Conservation (phyloP, 2,888 invertebrate genomes). For the Meiosimyza platycephala region DNA sequence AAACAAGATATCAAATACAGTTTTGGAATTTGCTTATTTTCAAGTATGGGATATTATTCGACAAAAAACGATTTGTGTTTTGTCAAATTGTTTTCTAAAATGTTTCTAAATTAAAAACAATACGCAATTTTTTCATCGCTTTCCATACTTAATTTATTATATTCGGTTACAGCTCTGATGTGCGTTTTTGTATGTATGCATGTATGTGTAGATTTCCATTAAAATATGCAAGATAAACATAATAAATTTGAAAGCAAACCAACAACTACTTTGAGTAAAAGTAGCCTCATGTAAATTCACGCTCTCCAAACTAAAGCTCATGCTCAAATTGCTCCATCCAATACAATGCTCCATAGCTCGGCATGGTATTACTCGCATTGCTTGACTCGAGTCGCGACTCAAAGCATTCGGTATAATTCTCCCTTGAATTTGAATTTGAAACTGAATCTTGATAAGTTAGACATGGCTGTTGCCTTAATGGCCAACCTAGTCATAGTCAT, state of each 20-base stretch:
- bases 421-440: conserved; percentile 33
- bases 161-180: neutral
- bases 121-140: neutral
- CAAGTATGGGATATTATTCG: no score
- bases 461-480: conserved; percentile 3
- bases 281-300: no score
- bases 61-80: no score
- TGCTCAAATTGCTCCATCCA: no score
- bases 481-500: conserved; percentile 22
- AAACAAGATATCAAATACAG: no score
- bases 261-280: neutral
- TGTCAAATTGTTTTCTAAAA: no score
- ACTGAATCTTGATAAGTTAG: conserved; percentile 28
- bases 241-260: conserved; percentile 23
- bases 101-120: no score
- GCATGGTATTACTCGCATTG: no score
- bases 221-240: conserved; percentile 32
- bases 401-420: neutral
- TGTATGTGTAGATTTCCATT: conserved; percentile 7
- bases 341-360: no score
- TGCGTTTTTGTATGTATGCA: neutral
- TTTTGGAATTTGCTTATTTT: no score
- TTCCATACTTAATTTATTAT: neutral
- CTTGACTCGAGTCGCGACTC: no score
- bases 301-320: no score